Percentiles rank a stretch among this genome's conserved stretches.
Evolutionary conservation across 2,888 invertebrate species (phyloP).

Genomic region (Ectemnius lituratus): DNA sequence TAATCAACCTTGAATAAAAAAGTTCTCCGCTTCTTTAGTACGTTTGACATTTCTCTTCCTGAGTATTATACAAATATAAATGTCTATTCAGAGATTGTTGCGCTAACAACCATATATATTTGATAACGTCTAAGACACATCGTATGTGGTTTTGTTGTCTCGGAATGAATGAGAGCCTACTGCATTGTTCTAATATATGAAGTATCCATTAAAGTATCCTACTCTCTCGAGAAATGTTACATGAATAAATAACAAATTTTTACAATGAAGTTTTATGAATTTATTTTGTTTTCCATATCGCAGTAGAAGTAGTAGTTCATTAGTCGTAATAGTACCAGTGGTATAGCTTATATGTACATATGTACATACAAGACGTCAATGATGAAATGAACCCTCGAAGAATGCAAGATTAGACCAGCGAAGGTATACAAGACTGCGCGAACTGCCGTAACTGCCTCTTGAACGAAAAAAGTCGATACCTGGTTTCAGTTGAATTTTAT

Average conservation of each 20-base stretch:
- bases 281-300: constrained; percentile 33
- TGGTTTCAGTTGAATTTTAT: constrained; percentile 58
- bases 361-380: constrained; percentile 12
- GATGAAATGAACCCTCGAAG: neutral
- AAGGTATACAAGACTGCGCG: neutral
- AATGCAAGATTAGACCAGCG: neutral
- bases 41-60: constrained; percentile 12
- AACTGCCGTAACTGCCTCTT: neutral
- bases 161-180: constrained; percentile 8
- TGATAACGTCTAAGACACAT: constrained; percentile 3
- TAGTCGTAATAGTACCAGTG: constrained; percentile 35
- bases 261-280: constrained; percentile 34
- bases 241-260: constrained; percentile 20
- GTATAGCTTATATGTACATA: constrained; percentile 17
- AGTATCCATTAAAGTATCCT: constrained; percentile 11
- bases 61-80: constrained; percentile 26
- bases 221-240: constrained; percentile 2
- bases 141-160: constrained; percentile 4
- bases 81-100: constrained; percentile 18
- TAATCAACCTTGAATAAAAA: constrained; percentile 19
- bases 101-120: constrained; percentile 8
- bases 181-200: constrained; percentile 9
- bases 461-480: constrained; percentile 13
- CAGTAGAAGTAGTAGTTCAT: constrained; percentile 21
- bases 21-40: constrained; percentile 15